Conservation (phyloP, 2,888 invertebrate species). For the Phyllotreta cruciferae region DNA sequence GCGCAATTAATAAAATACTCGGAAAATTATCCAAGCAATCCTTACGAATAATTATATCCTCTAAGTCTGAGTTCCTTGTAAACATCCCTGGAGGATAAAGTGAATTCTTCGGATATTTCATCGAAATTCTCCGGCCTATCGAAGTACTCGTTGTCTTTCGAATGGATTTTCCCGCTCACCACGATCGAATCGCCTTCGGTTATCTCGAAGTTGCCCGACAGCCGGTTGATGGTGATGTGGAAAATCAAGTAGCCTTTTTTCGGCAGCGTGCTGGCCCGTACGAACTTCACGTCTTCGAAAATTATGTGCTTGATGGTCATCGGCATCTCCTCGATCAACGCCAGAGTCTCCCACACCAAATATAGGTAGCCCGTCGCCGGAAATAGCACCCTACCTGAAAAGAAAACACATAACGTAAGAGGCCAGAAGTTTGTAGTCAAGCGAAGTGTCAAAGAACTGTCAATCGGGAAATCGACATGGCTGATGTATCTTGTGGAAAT, state of each 20-base stretch:
- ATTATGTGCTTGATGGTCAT: constrained; percentile 62
- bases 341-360: constrained; percentile 63
- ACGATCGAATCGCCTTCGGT: constrained; percentile 40
- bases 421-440: too few species aligned
- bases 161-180: constrained; percentile 41
- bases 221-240: constrained; percentile 41
- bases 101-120: constrained; percentile 53
- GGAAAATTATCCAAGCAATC: neutral
- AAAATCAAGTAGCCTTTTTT: constrained; percentile 53
- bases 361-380: constrained; percentile 68
- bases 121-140: neutral
- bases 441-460: too few species aligned
- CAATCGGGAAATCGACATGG: too few species aligned
- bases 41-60: constrained; percentile 66
- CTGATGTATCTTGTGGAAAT: too few species aligned
- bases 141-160: constrained; percentile 56
- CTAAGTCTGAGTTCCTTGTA: constrained; percentile 73
- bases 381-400: constrained; percentile 50
- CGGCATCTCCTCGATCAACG: constrained; percentile 55
- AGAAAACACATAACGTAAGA: too few species aligned
- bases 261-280: constrained; percentile 63
- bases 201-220: constrained; percentile 52
- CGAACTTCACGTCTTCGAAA: constrained; percentile 68
- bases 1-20: constrained; percentile 2
- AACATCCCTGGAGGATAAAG: constrained; percentile 67